These are phyloP conservation scores for Mastomys natalensis DNA, from an alignment of 2,113 vertebrate species.

Conservation along the genomic window DNA sequence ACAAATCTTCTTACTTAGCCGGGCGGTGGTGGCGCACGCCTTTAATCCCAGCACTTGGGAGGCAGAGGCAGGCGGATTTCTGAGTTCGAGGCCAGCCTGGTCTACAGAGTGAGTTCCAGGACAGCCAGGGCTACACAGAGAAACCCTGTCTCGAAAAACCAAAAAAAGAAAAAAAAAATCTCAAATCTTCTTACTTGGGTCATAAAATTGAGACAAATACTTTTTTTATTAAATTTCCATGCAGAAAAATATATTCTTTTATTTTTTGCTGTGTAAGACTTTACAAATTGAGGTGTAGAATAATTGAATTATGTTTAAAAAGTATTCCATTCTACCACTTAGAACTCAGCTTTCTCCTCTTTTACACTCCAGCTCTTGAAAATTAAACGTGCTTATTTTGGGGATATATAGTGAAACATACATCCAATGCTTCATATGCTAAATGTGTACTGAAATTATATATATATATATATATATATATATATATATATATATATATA, in stretches of 20 bases:
- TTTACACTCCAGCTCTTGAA: rapidly evolving
- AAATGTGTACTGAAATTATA: not conserved
- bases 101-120: too few species aligned
- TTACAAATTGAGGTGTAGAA: not conserved
- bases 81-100: too few species aligned
- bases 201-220: not conserved
- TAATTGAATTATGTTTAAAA: not conserved
- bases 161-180: too few species aligned
- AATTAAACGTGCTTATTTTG: not conserved
- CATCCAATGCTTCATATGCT: not conserved
- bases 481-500: not conserved
- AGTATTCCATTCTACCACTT: not conserved
- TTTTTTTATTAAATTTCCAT: conserved; percentile 1
- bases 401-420: not conserved
- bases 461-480: not conserved
- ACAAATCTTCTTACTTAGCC: not conserved
- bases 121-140: too few species aligned
- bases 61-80: too few species aligned
- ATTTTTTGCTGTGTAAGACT: not conserved
- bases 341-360: not conserved
- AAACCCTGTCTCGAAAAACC: too few species aligned
- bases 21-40: too few species aligned
- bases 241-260: not conserved
- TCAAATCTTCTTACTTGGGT: not conserved
- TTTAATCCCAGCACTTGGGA: too few species aligned